These are phyloP conservation scores for Macaria notata DNA, from an alignment of 2,888 invertebrate species.

Conservation along the genomic window DNA sequence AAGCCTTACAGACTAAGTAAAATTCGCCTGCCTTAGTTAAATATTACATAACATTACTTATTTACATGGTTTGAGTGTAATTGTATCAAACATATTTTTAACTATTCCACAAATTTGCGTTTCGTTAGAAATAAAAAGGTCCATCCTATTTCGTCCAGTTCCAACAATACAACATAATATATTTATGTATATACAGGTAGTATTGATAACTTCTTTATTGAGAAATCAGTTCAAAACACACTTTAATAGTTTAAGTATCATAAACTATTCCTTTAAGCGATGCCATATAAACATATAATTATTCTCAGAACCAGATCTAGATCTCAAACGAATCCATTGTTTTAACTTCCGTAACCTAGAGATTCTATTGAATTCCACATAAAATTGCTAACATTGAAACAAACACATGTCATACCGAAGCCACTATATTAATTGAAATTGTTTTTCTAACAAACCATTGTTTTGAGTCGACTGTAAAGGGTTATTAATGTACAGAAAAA, in stretches of 20 bases:
- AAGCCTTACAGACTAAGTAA: too few species aligned
- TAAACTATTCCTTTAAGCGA: background rate
- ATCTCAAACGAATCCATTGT: conserved; percentile 26
- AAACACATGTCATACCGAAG: conserved; percentile 25
- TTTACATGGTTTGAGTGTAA: too few species aligned
- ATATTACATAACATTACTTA: too few species aligned
- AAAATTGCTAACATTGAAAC: conserved; percentile 24
- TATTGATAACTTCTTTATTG: too few species aligned
- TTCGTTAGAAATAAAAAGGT: too few species aligned
- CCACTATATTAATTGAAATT: conserved; percentile 36
- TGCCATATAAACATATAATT: conserved; percentile 12
- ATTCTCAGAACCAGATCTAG: conserved; percentile 18
- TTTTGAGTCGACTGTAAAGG: conserved; percentile 39
- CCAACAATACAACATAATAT: too few species aligned
- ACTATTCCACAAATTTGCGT: too few species aligned
- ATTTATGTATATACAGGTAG: too few species aligned
- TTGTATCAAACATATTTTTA: too few species aligned
- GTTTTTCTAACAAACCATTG: conserved; percentile 59
- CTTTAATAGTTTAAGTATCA: background rate
- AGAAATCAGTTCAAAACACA: background rate
- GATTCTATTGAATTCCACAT: conserved; percentile 28
- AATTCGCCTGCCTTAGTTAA: too few species aligned
- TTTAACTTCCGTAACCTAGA: conserved; percentile 22
- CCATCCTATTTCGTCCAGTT: too few species aligned
- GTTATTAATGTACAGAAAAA: conserved; percentile 48